Evolutionary conservation across 1,140 invertebrate genomes (phyloP).

Genomic region (Drosophila novamexicana): DNA sequence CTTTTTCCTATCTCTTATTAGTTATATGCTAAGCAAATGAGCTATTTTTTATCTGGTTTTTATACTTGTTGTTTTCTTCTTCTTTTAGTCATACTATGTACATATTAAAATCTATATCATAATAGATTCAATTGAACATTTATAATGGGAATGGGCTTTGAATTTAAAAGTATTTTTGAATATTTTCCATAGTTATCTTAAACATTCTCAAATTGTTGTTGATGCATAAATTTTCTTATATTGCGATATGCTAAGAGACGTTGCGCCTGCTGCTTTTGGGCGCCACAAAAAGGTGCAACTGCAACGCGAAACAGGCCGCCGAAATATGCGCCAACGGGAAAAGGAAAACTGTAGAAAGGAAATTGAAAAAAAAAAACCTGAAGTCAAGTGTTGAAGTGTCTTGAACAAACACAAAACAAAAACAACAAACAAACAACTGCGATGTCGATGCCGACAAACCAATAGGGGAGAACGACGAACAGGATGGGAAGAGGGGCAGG

Average conservation of each 20-base stretch:
- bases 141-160: no score
- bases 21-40: no score
- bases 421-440: constrained; percentile 28
- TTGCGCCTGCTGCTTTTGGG: constrained; percentile 1
- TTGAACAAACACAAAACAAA: constrained; percentile 71
- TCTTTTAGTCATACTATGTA: no score
- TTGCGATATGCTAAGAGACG: not conserved
- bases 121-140: no score
- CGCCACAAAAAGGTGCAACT: constrained; percentile 53
- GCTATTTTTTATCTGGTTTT: no score
- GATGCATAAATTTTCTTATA: not conserved
- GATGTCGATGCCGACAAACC: constrained; percentile 57
- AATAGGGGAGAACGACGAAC: constrained; percentile 28
- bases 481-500: constrained; percentile 8
- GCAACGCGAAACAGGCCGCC: not conserved
- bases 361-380: constrained; percentile 61
- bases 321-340: constrained; percentile 45
- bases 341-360: constrained; percentile 70
- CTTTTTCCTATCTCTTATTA: no score
- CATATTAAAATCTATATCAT: no score
- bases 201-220: not conserved
- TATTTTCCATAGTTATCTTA: not conserved
- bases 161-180: not conserved
- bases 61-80: no score
- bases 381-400: constrained; percentile 74